phyloP scores from a whole-genome alignment of 2,113 vertebrate genomes.

The Tetrax tetrax region DNA sequence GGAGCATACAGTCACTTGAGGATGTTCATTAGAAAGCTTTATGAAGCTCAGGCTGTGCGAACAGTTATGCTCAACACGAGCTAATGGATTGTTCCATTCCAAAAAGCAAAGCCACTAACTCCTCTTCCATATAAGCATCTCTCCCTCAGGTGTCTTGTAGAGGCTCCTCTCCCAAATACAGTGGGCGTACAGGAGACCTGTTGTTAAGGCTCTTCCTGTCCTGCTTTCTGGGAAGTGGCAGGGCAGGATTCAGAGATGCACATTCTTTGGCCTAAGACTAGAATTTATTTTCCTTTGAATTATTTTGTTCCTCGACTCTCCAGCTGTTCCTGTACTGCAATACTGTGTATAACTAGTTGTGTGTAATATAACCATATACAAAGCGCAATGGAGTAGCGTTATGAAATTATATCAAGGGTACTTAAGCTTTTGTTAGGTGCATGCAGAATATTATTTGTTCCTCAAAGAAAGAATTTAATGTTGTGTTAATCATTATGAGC shows the following conservation, averaged over 20 bases:
- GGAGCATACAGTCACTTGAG: not conserved
- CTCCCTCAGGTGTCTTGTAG: fast-evolving
- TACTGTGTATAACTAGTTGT: not conserved
- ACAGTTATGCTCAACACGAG: fast-evolving
- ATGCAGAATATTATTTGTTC: not conserved
- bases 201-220: fast-evolving
- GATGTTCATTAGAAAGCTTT: not conserved
- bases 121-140: fast-evolving
- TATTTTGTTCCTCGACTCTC: not conserved
- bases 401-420: not conserved
- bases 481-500: not conserved
- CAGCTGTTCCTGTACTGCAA: fast-evolving
- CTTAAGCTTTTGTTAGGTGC: not conserved
- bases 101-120: not conserved
- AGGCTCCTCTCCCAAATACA: not conserved
- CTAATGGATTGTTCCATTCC: not conserved
- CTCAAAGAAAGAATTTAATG: not conserved
- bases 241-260: not conserved
- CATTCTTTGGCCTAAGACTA: not conserved
- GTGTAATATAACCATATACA: too few relatives aligned
- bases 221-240: not conserved
- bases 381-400: not conserved
- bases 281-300: not conserved
- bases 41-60: not conserved
- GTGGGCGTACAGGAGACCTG: not conserved